A percentile compares a stretch with the other conserved stretches of the same genome.
phyloP scores from a whole-genome alignment of 2,888 invertebrate genomes.

The Zaprionus bogoriensis region DNA sequence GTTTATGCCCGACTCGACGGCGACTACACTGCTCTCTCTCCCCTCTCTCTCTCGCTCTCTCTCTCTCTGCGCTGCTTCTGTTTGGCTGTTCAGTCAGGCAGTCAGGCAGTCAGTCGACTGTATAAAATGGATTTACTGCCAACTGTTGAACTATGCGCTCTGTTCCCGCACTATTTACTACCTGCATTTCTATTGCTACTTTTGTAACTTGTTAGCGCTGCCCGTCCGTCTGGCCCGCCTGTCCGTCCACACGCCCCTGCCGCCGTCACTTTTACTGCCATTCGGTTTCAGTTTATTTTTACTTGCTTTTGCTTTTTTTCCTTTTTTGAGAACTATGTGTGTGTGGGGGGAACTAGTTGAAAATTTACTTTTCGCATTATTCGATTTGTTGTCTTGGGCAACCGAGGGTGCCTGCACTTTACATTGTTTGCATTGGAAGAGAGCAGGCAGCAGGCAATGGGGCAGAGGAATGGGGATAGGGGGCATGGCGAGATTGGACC shows the following conservation, averaged over 20 bases:
- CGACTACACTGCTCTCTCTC: constrained; percentile 5
- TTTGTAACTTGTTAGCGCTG: constrained; percentile 75
- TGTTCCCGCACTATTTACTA: constrained; percentile 66
- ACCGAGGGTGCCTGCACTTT: constrained; percentile 65
- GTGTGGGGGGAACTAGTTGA: constrained; percentile 50
- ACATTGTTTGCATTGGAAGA: constrained; percentile 61
- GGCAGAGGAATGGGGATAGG: neutral
- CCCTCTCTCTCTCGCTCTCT: constrained; percentile 9
- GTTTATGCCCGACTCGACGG: too few relatives aligned
- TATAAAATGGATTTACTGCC: constrained; percentile 79
- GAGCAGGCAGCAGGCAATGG: constrained; percentile 3
- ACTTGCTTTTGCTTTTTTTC: constrained; percentile 15
- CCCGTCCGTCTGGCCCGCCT: constrained; percentile 15
- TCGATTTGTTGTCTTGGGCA: constrained; percentile 76
- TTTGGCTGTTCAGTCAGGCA: constrained; percentile 53
- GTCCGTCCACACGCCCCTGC: constrained; percentile 3
- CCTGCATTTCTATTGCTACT: constrained; percentile 79
- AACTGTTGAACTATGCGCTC: constrained; percentile 69
- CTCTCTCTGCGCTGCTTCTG: constrained; percentile 6
- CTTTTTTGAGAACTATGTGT: constrained; percentile 2
- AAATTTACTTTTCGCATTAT: constrained; percentile 78
- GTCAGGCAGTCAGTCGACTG: constrained; percentile 71
- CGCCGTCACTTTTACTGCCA: constrained; percentile 52
- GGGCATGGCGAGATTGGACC: constrained; percentile 29
- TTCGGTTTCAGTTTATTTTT: constrained; percentile 35